Percentiles rank a stretch among this genome's conserved stretches.
phyloP scores from a whole-genome alignment of 2,797 vertebrate genomes.

The Melanotaenia trifasciata region DNA sequence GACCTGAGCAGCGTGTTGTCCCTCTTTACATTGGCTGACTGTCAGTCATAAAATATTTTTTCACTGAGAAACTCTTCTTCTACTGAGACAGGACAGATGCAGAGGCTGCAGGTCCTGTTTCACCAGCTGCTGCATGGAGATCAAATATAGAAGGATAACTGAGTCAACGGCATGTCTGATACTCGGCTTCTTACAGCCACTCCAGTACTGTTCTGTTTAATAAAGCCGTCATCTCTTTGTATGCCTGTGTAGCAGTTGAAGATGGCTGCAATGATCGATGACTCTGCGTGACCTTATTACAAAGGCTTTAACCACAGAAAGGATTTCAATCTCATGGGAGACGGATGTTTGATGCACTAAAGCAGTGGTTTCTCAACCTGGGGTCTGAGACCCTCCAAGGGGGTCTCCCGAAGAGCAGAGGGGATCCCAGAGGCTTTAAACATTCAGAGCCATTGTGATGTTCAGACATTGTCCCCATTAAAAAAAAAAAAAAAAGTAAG shows the following conservation, averaged over 20 bases:
- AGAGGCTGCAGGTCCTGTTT: slow-evolving; percentile 12
- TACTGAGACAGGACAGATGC: background rate
- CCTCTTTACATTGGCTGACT: slow-evolving; percentile 3
- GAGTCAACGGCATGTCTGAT: slow-evolving; percentile 7
- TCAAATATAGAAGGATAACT: slow-evolving; percentile 16
- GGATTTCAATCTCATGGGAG: background rate
- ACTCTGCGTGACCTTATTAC: background rate
- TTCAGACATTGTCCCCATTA: no score
- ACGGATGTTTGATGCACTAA: no score
- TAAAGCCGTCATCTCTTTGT: background rate
- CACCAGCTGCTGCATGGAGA: slow-evolving; percentile 18
- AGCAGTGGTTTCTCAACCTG: no score
- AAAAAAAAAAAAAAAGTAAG: no score
- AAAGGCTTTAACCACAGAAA: background rate
- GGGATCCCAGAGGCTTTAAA: no score
- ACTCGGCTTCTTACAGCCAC: slow-evolving; percentile 17
- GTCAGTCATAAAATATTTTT: slow-evolving; percentile 19
- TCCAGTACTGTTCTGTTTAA: background rate
- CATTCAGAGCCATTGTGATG: no score
- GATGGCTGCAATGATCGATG: slow-evolving; percentile 25
- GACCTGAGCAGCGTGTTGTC: background rate
- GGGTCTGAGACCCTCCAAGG: no score
- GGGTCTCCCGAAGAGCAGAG: no score
- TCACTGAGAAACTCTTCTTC: no score
- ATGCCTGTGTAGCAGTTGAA: slow-evolving; percentile 15